Base-by-base conservation (phyloP, 2,113 vertebrate species). In the Scomber scombrus region DNA sequence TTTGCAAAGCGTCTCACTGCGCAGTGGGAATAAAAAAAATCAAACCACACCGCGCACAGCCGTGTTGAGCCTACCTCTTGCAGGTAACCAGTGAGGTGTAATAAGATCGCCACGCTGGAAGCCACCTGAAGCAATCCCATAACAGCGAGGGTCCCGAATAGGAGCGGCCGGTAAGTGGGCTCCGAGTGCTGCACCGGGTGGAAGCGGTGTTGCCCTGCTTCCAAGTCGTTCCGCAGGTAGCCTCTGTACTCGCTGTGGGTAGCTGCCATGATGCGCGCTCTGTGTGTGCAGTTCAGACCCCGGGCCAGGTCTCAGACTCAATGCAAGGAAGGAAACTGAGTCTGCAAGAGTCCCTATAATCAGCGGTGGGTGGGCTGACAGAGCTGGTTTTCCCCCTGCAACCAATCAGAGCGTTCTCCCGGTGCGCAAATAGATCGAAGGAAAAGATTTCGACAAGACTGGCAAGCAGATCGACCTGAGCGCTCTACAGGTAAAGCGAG, bases 21-120 rank as follows among this genome's bases (percentile, higher is more conserved):
- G 56, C 57, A 8, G 2, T 7, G n/a, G n/a, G 10, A 26, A 78
- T 5, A 3, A 58, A 3, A 57, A 26, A 34, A 2, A 7, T 18
- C 6, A 16, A 12, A 23, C 1, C 56, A 4, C 15, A 54, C 13
- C 7, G 26, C 63, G 11, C n/a, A 2, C 52, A 6, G 40, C 9
- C 3, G 2, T 0, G 9, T 2, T 16, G 14, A 23, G 18, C 92
- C 64, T 92, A 96, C 95, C 93, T 93, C 96, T 89, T 93, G 94
- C 69, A 98, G 96, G 93, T 99, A 97, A 46, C 97, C 96, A 79
- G 96, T 95, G 91, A 98, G 96, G 93, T 99, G 98, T 67, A 99
- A 89, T 79, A 99, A 94, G 72, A 99, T 95, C 2, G 97, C 97
- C 55, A 98, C 93, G 81, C 97, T 97, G 91, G 97, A 99, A n/a